phyloP scores from a whole-genome alignment of 2,888 invertebrate species.

The Euphydryas editha region DNA sequence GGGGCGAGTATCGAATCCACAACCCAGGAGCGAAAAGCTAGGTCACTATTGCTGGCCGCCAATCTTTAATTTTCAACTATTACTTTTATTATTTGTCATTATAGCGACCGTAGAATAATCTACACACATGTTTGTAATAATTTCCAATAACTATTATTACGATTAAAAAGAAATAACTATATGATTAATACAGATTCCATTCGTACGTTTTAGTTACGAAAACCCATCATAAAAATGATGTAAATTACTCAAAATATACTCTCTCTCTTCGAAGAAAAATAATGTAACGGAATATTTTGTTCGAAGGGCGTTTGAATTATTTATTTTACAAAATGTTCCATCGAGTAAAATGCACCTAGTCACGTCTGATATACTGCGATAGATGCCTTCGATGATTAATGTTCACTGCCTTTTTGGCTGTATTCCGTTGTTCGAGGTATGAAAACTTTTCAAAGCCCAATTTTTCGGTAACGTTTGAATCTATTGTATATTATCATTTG shows the following conservation, averaged over 20 bases:
- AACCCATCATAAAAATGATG: neutral
- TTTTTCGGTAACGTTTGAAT: neutral
- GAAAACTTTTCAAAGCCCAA: neutral
- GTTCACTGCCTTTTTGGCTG: neutral
- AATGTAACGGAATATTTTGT: neutral
- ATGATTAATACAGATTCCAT: no score
- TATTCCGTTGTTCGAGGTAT: slow-evolving; percentile 4
- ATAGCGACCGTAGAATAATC: no score
- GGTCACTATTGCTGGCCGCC: no score
- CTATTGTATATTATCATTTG: neutral
- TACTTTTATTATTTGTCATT: no score
- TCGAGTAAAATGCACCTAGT: slow-evolving; percentile 17
- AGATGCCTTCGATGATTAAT: slow-evolving; percentile 16
- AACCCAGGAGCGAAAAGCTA: no score
- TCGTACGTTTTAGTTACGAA: no score
- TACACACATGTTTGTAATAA: no score
- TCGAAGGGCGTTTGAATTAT: neutral
- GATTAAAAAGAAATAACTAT: no score
- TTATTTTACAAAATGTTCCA: slow-evolving; percentile 12
- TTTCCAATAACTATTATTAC: no score
- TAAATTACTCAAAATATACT: neutral
- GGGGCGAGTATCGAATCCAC: no score
- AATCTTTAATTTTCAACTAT: no score
- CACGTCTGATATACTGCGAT: slow-evolving; percentile 19
- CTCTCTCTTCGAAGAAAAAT: neutral